Base-by-base conservation (phyloP, 30 jellyfish, hydroid and myxozoan species). In the Pelagia noctiluca region DNA sequence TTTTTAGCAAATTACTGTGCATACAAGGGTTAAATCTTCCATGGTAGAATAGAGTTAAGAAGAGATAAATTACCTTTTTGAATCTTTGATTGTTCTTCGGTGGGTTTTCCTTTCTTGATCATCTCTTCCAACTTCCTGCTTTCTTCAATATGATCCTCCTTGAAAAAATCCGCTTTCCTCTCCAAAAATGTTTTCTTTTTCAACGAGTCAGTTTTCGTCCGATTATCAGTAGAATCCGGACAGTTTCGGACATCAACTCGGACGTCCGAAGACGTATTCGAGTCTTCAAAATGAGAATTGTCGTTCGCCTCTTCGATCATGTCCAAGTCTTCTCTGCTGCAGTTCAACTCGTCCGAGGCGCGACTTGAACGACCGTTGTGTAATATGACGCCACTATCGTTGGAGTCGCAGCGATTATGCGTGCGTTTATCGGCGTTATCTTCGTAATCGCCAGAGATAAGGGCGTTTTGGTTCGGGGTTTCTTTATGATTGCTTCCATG, bases 351-450 rank as follows among this genome's bases (percentile, higher is more conserved):
- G 50, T 86, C 98, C 22, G 92, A 85, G 25, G 95, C 85, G 57
- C 89, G 96, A 36, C 95, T 92, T 19, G 83, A 67, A 16, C 96
- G 89, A 53, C 87, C 83, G 38, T 54, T 62, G 28, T 86, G 83
- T 42, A 89, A 28, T 11, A 91, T 96, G 35, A 91, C 98, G 13
- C 98, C 98, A 71, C 98, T 91, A 63, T 91, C 98, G 66, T 91
- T 93, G 0, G 98, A 91, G 64, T 91, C 94, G 52, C 80, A 76
- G 53, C 98, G 77, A 35, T 90, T 76, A 32, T 83, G 93, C 21
- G 93, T 83, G 49, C 76, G 78, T 34, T 83, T 70, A 24, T 64
- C 90, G 8, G 66, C 79, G 53, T 23, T 70, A 1, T 7, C 77
- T 16, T 64, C 63, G 24, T 57, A 25, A 35, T 0, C 48, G 5